Percentiles rank a stretch among this genome's conserved stretches.
phyloP scores from a whole-genome alignment of 2,888 invertebrate species.

The Amiota communis region DNA sequence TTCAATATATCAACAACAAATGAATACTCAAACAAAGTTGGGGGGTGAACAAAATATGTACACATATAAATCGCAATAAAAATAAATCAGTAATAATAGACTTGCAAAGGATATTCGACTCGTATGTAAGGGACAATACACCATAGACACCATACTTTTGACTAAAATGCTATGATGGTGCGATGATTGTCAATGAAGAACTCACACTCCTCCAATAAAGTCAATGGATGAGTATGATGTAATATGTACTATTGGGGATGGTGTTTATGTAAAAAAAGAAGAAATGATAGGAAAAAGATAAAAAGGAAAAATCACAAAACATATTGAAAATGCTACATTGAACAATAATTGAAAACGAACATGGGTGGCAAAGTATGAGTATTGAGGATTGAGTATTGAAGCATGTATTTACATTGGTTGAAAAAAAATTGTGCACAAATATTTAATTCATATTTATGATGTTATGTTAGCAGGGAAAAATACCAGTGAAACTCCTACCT shows the following conservation, averaged over 20 bases:
- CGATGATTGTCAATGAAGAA: no score
- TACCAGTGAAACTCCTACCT: no score
- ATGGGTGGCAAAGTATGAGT: no score
- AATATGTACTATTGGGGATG: no score
- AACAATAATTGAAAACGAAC: background rate
- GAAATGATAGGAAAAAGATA: background rate
- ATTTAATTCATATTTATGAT: conserved; percentile 15
- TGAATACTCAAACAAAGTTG: background rate
- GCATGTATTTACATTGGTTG: background rate
- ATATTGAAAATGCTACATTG: conserved; percentile 18
- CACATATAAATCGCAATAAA: conserved; percentile 56
- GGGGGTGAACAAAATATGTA: background rate
- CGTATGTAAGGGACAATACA: no score
- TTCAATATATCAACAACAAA: background rate
- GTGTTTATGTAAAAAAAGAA: background rate
- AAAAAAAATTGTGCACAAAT: background rate
- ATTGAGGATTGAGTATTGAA: background rate
- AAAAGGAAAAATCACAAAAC: background rate
- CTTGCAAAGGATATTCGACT: conserved; percentile 36
- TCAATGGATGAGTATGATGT: no score
- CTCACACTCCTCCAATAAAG: no score
- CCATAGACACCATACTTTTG: no score
- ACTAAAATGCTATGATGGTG: no score
- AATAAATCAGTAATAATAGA: conserved; percentile 66
- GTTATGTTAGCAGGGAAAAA: background rate